These are phyloP conservation scores for Grus americana DNA, from an alignment of 2,113 vertebrate species.

Conservation along the genomic window DNA sequence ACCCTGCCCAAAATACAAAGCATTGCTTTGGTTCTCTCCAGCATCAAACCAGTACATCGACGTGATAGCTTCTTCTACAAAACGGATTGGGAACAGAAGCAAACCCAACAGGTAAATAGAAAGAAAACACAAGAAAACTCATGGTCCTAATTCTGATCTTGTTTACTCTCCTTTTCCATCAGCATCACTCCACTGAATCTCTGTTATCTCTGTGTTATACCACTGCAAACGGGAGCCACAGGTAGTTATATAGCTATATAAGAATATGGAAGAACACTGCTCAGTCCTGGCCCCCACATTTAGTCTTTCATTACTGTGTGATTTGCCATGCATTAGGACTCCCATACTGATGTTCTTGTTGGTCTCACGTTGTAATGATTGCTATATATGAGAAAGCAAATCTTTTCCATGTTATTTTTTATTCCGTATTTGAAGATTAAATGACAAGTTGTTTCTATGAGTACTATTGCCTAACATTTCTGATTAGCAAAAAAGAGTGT, in stretches of 20 bases:
- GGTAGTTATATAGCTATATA: too few relatives aligned
- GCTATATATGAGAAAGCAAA: neutral
- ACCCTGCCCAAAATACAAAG: neutral
- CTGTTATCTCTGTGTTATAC: neutral
- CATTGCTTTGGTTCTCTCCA: neutral
- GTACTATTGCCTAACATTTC: neutral
- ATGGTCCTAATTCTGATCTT: neutral
- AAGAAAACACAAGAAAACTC: neutral
- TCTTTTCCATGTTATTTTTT: neutral
- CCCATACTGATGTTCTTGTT: neutral
- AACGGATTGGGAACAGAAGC: neutral
- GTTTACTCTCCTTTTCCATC: neutral
- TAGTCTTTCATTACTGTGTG: neutral
- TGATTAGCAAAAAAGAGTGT: slow-evolving; percentile 9
- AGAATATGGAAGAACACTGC: neutral
- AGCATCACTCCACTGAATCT: neutral
- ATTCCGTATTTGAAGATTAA: neutral
- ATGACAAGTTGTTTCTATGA: neutral
- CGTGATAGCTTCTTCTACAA: neutral
- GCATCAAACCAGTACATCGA: fast-evolving
- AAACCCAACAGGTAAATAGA: neutral
- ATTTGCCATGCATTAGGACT: neutral
- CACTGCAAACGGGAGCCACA: neutral
- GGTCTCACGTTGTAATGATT: neutral
- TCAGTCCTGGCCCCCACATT: neutral